Percentiles rank a stretch among this genome's conserved stretches.
Conservation (phyloP, 2,888 invertebrate species). For the Polylopha cassiicola region DNA sequence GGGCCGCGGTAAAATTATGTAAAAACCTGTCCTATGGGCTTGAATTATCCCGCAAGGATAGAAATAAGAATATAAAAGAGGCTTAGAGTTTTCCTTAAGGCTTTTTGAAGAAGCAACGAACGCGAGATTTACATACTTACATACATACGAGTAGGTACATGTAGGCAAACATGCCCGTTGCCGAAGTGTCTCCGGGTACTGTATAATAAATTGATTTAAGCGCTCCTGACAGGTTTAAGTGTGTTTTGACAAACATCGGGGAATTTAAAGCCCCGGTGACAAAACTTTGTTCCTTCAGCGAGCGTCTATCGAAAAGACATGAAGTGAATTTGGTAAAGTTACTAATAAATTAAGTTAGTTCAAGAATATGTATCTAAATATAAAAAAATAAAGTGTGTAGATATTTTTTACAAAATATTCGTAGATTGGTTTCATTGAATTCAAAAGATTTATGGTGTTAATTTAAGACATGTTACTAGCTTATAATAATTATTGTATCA, state of each 20-base stretch:
- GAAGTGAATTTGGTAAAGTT: constrained; percentile 47
- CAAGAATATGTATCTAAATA: constrained; percentile 29
- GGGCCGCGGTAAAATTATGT: constrained; percentile 69
- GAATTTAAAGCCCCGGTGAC: constrained; percentile 63
- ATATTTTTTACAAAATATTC: neutral
- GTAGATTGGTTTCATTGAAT: neutral
- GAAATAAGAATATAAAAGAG: constrained; percentile 73
- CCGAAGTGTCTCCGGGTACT: constrained; percentile 63
- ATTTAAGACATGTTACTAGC: no score
- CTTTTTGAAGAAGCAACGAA: constrained; percentile 65
- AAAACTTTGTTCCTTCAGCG: constrained; percentile 57
- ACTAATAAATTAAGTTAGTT: constrained; percentile 36
- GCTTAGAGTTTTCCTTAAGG: constrained; percentile 70
- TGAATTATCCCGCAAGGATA: constrained; percentile 74
- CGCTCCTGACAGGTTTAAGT: constrained; percentile 70
- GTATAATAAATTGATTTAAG: constrained; percentile 75
- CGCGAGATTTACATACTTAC: constrained; percentile 67
- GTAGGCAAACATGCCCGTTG: constrained; percentile 54
- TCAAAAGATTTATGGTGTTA: constrained; percentile 3
- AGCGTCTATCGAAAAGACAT: constrained; percentile 44
- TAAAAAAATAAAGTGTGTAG: neutral
- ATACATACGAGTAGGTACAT: constrained; percentile 35
- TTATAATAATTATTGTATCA: no score
- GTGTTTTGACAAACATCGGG: constrained; percentile 72
- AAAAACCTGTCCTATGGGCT: constrained; percentile 72